A percentile compares a stretch with the other conserved stretches of the same genome.
These are phyloP conservation scores for Matsumyia berberina DNA, from an alignment of 2,888 invertebrate genomes.

Conservation along the genomic window DNA sequence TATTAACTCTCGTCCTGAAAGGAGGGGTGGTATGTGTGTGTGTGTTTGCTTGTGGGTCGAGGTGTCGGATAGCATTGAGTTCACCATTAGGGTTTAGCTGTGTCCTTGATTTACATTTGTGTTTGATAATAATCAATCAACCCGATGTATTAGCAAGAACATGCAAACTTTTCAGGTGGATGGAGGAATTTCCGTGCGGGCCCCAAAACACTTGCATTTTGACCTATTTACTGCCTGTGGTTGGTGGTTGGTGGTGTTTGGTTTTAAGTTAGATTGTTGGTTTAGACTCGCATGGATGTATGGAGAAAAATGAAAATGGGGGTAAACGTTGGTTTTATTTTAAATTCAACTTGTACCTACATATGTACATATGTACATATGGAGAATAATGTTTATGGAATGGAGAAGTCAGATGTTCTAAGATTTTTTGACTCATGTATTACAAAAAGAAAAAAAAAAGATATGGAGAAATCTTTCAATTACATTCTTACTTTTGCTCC, in stretches of 20 bases:
- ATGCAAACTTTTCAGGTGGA: slow-evolving; percentile 34
- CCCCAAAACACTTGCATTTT: slow-evolving; percentile 30
- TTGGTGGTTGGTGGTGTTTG: slow-evolving; percentile 25
- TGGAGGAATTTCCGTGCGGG: slow-evolving; percentile 2
- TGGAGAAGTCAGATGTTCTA: no score
- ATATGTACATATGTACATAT: not conserved
- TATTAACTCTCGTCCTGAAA: slow-evolving; percentile 13
- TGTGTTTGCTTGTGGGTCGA: slow-evolving; percentile 42
- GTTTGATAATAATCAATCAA: slow-evolving; percentile 60
- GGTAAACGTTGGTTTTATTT: no score
- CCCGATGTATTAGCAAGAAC: slow-evolving; percentile 42
- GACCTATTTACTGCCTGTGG: slow-evolving; percentile 27
- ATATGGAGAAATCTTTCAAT: no score
- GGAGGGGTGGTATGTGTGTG: not conserved
- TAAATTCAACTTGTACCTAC: not conserved
- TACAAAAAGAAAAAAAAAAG: no score
- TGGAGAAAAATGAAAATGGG: not conserved
- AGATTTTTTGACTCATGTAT: no score
- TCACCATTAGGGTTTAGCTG: slow-evolving; percentile 15
- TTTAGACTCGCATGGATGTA: slow-evolving; percentile 10
- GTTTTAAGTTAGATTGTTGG: slow-evolving; percentile 9
- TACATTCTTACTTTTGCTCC: no score
- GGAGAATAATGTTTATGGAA: not conserved
- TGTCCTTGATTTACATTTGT: slow-evolving; percentile 71
- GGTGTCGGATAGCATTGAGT: slow-evolving; percentile 33